A percentile compares a stretch with the other conserved stretches of the same genome.
Conservation (phyloP, 2,888 invertebrate species). For the Conomelus anceps region DNA sequence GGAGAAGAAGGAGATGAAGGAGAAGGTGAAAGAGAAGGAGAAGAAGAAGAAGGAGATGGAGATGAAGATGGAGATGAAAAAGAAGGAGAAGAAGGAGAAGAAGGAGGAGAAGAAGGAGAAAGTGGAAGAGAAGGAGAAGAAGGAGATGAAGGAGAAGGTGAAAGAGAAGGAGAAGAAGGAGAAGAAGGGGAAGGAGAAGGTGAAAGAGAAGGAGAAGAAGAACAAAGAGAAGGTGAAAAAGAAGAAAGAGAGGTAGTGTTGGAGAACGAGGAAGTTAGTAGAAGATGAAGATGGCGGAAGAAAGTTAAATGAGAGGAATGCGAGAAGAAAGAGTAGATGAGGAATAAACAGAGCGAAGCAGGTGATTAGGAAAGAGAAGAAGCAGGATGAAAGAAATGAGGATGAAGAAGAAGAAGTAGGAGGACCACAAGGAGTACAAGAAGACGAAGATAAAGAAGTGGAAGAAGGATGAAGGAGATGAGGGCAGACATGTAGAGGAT, state of each 20-base stretch:
- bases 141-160: not conserved
- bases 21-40: not conserved
- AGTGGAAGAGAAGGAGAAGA: not conserved
- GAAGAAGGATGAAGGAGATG: not conserved
- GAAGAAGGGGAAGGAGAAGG: slow-evolving; percentile 2
- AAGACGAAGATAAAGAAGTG: not conserved
- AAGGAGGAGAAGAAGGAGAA: not conserved
- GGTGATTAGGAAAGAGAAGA: not conserved
- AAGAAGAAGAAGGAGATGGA: no score
- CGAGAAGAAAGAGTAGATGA: not conserved
- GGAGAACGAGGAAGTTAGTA: no score
- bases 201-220: not conserved
- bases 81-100: not conserved
- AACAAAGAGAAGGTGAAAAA: not conserved
- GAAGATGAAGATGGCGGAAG: no score
- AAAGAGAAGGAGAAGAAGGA: not conserved
- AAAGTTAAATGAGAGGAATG: not conserved
- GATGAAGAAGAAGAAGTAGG: not conserved
- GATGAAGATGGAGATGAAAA: not conserved
- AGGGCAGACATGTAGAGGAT: not conserved
- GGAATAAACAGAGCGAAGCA: not conserved
- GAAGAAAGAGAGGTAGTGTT: not conserved
- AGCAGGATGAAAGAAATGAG: not conserved
- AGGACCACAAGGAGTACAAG: not conserved
- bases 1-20: not conserved